Conservation (phyloP, 2,888 invertebrate genomes). For the Sarcophaga carnaria region DNA sequence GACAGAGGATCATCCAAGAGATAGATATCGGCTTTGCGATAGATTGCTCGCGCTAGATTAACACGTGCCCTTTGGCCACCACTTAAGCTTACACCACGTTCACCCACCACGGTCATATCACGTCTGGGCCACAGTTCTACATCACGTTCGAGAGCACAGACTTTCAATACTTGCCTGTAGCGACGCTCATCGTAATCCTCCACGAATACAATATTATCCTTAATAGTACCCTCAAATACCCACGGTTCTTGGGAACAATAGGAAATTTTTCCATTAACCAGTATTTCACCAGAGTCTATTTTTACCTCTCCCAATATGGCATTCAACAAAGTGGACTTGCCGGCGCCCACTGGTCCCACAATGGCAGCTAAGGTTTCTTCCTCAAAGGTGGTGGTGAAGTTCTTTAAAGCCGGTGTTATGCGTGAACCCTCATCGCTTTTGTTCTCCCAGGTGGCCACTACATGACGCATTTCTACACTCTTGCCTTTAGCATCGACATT, state of each 20-base stretch:
- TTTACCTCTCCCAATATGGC: slow-evolving; percentile 88
- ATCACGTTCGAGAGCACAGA: slow-evolving; percentile 85
- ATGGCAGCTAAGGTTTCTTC: slow-evolving; percentile 80
- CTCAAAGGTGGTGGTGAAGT: slow-evolving; percentile 81
- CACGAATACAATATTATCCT: slow-evolving; percentile 96
- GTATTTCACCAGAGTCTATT: slow-evolving; percentile 84
- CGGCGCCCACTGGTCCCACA: slow-evolving; percentile 88
- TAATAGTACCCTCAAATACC: slow-evolving; percentile 89
- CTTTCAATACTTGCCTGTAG: slow-evolving; percentile 82
- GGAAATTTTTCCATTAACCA: slow-evolving; percentile 85
- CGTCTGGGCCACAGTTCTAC: slow-evolving; percentile 84
- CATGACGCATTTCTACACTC: slow-evolving; percentile 81
- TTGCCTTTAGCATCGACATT: slow-evolving; percentile 74
- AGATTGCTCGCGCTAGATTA: slow-evolving; percentile 88
- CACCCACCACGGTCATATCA: slow-evolving; percentile 84
- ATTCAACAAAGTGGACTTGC: slow-evolving; percentile 88
- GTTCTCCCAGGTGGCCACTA: slow-evolving; percentile 83
- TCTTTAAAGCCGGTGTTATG: slow-evolving; percentile 80
- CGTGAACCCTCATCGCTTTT: slow-evolving; percentile 75
- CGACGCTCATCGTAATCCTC: slow-evolving; percentile 84
- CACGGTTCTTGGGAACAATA: slow-evolving; percentile 93
- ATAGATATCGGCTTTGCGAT: slow-evolving; percentile 88
- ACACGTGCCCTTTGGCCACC: slow-evolving; percentile 90
- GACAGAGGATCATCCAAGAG: slow-evolving; percentile 89
- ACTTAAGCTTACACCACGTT: slow-evolving; percentile 87